Conservation (phyloP, 2,113 vertebrate genomes). For the Aix galericulata region DNA sequence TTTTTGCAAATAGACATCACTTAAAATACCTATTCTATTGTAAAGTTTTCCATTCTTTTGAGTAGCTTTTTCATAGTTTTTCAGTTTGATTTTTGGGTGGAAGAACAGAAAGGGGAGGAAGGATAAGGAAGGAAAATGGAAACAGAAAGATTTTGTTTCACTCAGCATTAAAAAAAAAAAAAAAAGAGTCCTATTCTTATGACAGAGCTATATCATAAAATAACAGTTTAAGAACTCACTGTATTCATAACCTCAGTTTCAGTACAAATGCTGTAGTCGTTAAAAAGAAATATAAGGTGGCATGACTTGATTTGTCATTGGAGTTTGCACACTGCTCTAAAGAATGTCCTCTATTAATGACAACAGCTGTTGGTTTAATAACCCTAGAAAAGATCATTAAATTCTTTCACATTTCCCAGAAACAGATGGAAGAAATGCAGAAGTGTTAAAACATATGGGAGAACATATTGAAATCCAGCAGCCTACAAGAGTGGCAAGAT, state of each 20-base stretch:
- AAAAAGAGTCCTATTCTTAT: background rate
- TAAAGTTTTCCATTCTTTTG: background rate
- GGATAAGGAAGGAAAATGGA: background rate
- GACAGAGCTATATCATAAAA: slow-evolving; percentile 28
- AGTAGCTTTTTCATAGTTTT: background rate
- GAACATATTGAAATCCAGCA: slow-evolving; percentile 70
- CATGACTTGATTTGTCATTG: slow-evolving; percentile 67
- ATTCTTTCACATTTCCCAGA: slow-evolving; percentile 74
- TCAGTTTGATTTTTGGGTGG: slow-evolving; percentile 18
- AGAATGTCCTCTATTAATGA: slow-evolving; percentile 83
- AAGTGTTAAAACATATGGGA: slow-evolving; percentile 78
- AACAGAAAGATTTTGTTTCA: background rate
- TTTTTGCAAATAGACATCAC: slow-evolving; percentile 23
- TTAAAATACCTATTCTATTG: background rate
- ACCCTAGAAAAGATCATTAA: slow-evolving; percentile 82
- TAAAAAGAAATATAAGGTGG: slow-evolving; percentile 34
- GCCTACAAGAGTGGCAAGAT: slow-evolving; percentile 7
- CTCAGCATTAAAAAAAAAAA: slow-evolving; percentile 8
- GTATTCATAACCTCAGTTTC: slow-evolving; percentile 37
- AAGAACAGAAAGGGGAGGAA: background rate
- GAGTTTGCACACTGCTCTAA: slow-evolving; percentile 58
- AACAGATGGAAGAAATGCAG: slow-evolving; percentile 79
- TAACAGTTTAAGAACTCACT: slow-evolving; percentile 5
- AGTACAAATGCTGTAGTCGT: slow-evolving; percentile 54
- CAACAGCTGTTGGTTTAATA: slow-evolving; percentile 85